Percentiles rank a stretch among this genome's conserved stretches.
Evolutionary conservation across 2,797 vertebrate species (phyloP).

Genomic region (Anguilla obscura): DNA sequence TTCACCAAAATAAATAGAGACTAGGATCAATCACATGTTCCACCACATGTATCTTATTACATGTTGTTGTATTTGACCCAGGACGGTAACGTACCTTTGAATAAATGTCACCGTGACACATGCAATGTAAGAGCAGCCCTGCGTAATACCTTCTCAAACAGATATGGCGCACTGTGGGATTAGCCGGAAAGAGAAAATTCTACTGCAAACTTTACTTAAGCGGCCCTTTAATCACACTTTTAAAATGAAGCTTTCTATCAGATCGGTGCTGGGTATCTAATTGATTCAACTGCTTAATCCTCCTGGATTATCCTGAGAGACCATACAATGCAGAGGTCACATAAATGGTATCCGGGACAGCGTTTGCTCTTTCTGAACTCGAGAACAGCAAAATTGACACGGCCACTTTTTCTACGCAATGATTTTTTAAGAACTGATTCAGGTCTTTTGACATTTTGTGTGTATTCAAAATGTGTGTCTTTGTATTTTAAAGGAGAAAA

Average conservation of each 20-base stretch:
- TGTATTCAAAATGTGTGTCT: neutral
- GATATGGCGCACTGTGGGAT: neutral
- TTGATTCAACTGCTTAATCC: conserved; percentile 42
- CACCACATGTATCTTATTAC: neutral
- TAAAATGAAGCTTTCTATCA: conserved; percentile 12
- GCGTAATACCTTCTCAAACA: neutral
- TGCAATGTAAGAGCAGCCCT: neutral
- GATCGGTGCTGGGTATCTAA: conserved; percentile 24
- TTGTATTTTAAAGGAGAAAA: neutral
- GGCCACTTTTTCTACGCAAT: conserved; percentile 25
- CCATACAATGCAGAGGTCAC: conserved; percentile 29
- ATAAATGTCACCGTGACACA: neutral
- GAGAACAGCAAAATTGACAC: conserved; percentile 31
- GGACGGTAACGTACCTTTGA: neutral
- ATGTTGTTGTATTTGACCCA: neutral
- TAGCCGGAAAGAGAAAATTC: neutral
- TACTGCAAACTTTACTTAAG: neutral
- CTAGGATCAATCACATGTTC: conserved; percentile 4
- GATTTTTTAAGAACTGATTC: conserved; percentile 36
- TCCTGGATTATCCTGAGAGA: conserved; percentile 30
- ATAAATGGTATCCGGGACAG: conserved; percentile 31
- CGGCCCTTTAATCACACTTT: conserved; percentile 26
- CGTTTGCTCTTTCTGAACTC: conserved; percentile 35
- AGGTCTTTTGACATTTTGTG: neutral
- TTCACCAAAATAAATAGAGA: neutral